Conservation (phyloP, 2,113 vertebrate genomes). For the Cardinalis cardinalis region DNA sequence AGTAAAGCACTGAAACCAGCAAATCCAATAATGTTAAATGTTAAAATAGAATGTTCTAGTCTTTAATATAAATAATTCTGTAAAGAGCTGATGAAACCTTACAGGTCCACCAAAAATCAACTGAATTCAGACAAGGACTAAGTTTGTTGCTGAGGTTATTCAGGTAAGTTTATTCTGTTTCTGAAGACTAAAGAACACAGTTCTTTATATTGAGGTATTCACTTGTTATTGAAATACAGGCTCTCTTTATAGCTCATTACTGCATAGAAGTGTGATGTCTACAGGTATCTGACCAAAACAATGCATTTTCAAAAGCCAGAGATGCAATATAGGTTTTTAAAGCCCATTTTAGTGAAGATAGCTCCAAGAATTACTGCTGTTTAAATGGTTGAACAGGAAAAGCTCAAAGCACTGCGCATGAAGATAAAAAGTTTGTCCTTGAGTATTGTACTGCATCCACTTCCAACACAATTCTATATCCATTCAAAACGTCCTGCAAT, state of each 20-base stretch:
- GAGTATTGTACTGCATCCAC: not conserved
- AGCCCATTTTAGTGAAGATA: not conserved
- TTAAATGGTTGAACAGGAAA: not conserved
- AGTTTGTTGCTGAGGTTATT: not conserved
- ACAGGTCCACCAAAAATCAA: not conserved
- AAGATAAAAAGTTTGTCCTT: not conserved
- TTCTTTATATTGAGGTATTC: not conserved
- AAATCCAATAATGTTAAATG: not conserved
- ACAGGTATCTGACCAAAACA: not conserved
- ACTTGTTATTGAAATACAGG: not conserved
- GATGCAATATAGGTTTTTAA: not conserved
- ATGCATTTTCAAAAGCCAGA: not conserved
- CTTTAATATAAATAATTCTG: not conserved
- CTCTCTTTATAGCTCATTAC: not conserved
- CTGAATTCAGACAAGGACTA: not conserved
- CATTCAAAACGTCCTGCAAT: not conserved
- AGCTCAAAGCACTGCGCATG: not conserved
- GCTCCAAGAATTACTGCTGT: not conserved
- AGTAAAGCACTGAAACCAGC: not conserved
- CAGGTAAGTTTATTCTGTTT: not conserved
- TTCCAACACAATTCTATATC: not conserved
- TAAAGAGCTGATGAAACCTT: not conserved
- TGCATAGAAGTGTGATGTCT: not conserved
- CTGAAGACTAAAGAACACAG: not conserved
- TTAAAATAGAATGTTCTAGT: not conserved